Evolutionary conservation across 2,888 invertebrate species (phyloP).

Genomic region (Galeruca laticollis): DNA sequence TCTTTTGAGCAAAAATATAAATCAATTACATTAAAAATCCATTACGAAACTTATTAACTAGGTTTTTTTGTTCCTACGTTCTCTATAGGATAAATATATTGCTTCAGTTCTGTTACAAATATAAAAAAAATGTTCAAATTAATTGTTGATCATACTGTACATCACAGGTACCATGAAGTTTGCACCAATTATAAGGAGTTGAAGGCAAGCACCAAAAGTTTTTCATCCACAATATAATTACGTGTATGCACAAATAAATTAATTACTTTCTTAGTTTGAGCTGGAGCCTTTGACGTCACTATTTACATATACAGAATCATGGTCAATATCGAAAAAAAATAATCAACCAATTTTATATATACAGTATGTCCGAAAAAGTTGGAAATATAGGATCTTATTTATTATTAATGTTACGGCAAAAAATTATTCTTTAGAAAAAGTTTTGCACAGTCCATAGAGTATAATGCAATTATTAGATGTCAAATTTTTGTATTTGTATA

Average conservation of each 20-base stretch:
- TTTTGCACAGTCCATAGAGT: too few relatives aligned
- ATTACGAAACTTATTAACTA: background rate
- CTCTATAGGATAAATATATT: background rate
- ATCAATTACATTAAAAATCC: background rate
- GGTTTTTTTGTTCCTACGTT: background rate
- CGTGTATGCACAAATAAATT: background rate
- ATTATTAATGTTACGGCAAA: too few relatives aligned
- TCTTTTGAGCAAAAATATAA: background rate
- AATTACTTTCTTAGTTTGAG: background rate
- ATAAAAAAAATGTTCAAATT: background rate
- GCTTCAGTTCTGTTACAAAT: background rate
- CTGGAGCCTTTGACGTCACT: background rate
- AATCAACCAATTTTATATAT: too few relatives aligned
- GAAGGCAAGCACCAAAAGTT: background rate
- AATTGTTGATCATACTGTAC: slow-evolving; percentile 26
- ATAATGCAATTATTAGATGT: too few relatives aligned
- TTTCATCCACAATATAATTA: background rate
- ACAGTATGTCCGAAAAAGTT: too few relatives aligned
- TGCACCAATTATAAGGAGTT: slow-evolving; percentile 43
- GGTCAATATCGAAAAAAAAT: too few relatives aligned
- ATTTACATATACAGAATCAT: background rate
- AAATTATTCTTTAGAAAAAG: too few relatives aligned
- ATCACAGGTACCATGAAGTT: slow-evolving; percentile 59
- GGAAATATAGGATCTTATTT: too few relatives aligned
- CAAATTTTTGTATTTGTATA: too few relatives aligned